A percentile compares a stretch with the other conserved stretches of the same genome.
Evolutionary conservation across 23 tunicate species (phyloP).

Genomic region (Corella eumyota): DNA sequence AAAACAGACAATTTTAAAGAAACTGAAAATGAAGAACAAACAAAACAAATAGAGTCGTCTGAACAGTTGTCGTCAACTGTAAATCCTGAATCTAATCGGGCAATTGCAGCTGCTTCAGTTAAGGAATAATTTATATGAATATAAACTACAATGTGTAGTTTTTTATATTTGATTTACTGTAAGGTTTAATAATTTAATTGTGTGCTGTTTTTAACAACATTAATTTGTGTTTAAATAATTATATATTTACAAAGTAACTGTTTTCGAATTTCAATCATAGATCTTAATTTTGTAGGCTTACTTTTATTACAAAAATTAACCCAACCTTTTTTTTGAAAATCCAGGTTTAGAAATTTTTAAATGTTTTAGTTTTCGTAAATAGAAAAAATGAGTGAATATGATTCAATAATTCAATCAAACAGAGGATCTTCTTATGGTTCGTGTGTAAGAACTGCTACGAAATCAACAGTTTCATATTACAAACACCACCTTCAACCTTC

Average conservation of each 20-base stretch:
- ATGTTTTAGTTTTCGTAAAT: too few species aligned
- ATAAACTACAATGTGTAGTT: too few species aligned
- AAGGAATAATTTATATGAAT: background rate
- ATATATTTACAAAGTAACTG: too few species aligned
- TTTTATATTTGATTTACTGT: too few species aligned
- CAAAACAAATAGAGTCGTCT: background rate
- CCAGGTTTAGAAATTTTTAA: too few species aligned
- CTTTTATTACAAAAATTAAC: too few species aligned
- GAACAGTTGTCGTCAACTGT: background rate
- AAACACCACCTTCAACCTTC: constrained; percentile 36
- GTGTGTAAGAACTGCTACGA: constrained; percentile 30
- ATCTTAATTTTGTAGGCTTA: too few species aligned
- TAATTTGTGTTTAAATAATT: too few species aligned
- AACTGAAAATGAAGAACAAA: background rate
- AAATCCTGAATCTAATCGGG: background rate
- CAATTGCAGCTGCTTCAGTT: constrained; percentile 15
- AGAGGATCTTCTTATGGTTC: constrained; percentile 59
- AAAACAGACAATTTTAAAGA: background rate
- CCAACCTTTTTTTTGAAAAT: too few species aligned
- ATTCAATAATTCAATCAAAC: constrained; percentile 40
- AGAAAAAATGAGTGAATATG: constrained; percentile 75
- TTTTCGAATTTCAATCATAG: too few species aligned
- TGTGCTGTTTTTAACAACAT: too few species aligned
- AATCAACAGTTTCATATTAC: constrained; percentile 18
- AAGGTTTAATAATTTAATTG: too few species aligned